Base-by-base conservation (phyloP, 2,113 vertebrate genomes). In the Parotia lawesii region DNA sequence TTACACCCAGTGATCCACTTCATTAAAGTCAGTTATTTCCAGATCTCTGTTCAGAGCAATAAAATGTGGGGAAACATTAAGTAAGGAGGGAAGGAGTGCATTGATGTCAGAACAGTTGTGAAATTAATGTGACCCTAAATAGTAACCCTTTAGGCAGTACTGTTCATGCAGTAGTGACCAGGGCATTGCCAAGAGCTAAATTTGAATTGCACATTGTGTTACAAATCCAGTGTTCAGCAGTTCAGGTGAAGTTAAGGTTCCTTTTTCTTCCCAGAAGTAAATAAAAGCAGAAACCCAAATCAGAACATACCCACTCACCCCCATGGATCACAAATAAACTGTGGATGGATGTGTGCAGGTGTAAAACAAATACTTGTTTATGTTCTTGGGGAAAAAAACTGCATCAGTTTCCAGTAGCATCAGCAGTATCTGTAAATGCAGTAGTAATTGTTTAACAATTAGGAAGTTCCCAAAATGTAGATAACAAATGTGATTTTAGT, bases 361-460 rank as follows among this genome's bases (percentile, higher is more conserved):
- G 13, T n/a, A 53, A 61, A 79, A 78, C 33, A 86, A 77, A 85
- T 64, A 95, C 27, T 80, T 96, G 54, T 62, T 83, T 85, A 57
- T 93, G 53, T 91, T 83, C 75, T 60, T 37, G 45, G 8, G 8
- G 0, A 0, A 4, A 24, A n/a, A 65, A 65, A 67, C 66, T 44
- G 54, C 80, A 47, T 91, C 72, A 72, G 35, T 74, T 96, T 95
- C 80, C 66, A 69, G 53, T 53, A 89, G 80, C 69, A 82, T 48
- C 24, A 50, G 33, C 85, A 80, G 9, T 50, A 90, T 48, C 25
- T 91, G 31, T 16, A 89, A 81, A 77, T n/a, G 53, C 15, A 5
- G 38, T 50, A 78, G 71, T 70, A 93, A 96, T 95, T 95, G 81
- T 95, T 95, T 88, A 64, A 93, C 85, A 96, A 84, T 95, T 81